Conservation (phyloP, 2,797 vertebrate species). For the Molossus alvarezi region DNA sequence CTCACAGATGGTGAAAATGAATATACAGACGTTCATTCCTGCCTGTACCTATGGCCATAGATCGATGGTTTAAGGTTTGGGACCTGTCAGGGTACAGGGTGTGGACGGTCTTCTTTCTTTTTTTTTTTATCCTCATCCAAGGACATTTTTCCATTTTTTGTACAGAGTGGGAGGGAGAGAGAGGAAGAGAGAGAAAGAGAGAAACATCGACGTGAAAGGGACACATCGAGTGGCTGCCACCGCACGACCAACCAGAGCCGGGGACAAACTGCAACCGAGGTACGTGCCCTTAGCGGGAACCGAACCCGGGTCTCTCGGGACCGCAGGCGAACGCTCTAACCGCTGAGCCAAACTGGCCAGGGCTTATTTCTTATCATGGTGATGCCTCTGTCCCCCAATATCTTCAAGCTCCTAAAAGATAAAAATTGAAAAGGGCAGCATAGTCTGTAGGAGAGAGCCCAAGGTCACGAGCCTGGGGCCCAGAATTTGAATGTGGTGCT, state of each 20-base stretch:
- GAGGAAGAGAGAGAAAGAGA: too few species aligned
- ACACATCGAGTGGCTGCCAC: too few species aligned
- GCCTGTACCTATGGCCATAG: neutral
- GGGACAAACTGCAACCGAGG: too few species aligned
- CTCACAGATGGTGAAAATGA: neutral
- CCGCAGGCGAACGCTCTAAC: too few species aligned
- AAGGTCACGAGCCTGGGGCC: neutral
- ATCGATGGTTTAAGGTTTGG: neutral
- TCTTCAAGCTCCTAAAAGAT: neutral
- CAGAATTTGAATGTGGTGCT: neutral
- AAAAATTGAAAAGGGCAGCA: neutral
- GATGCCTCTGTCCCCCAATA: neutral
- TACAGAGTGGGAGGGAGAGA: too few species aligned
- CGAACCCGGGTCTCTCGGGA: too few species aligned
- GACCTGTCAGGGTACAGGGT: neutral
- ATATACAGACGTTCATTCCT: neutral
- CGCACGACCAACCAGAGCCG: too few species aligned
- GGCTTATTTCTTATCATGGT: neutral
- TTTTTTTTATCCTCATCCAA: too few species aligned
- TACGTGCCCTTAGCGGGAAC: too few species aligned
- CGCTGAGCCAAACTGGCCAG: too few species aligned
- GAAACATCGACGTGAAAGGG: too few species aligned
- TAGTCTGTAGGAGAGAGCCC: accelerated
- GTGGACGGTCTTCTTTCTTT: neutral
- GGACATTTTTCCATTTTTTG: too few species aligned